Conservation (phyloP, 2,888 invertebrate genomes). For the Dione juno region DNA sequence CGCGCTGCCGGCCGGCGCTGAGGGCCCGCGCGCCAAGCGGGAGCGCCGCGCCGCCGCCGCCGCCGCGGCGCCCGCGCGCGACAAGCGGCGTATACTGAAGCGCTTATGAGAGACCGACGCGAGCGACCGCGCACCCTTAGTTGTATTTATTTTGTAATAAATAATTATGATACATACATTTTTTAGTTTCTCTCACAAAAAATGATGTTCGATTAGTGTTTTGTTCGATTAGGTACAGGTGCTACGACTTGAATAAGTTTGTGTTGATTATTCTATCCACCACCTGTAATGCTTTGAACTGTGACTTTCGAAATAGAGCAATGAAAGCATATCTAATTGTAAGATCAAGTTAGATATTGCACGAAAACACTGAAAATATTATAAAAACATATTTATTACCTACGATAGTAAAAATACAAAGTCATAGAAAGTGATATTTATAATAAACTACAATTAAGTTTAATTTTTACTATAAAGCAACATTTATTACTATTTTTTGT, state of each 20-base stretch:
- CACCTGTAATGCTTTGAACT: neutral
- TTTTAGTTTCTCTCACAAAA: slow-evolving; percentile 9
- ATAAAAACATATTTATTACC: slow-evolving; percentile 19
- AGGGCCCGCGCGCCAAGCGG: slow-evolving; percentile 53
- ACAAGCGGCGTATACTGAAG: slow-evolving; percentile 66
- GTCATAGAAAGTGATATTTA: slow-evolving; percentile 11
- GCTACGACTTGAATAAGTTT: neutral
- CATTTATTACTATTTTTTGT: neutral
- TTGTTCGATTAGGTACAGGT: too few species aligned
- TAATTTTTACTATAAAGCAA: slow-evolving; percentile 13
- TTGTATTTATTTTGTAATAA: slow-evolving; percentile 50
- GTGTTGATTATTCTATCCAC: neutral
- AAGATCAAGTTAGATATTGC: neutral
- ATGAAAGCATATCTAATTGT: neutral
- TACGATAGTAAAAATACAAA: slow-evolving; percentile 10
- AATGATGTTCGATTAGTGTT: neutral
- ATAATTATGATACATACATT: slow-evolving; percentile 39
- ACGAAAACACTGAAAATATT: slow-evolving; percentile 11
- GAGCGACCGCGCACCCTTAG: slow-evolving; percentile 40
- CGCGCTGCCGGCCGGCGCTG: slow-evolving; percentile 24
- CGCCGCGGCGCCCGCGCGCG: slow-evolving; percentile 81
- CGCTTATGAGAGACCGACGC: slow-evolving; percentile 59
- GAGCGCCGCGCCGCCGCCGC: slow-evolving; percentile 91
- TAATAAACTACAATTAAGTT: slow-evolving; percentile 1
- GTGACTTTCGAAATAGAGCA: neutral